Base-by-base conservation (phyloP, 2,113 vertebrate genomes). In the Sarotherodon lohbergeri region DNA sequence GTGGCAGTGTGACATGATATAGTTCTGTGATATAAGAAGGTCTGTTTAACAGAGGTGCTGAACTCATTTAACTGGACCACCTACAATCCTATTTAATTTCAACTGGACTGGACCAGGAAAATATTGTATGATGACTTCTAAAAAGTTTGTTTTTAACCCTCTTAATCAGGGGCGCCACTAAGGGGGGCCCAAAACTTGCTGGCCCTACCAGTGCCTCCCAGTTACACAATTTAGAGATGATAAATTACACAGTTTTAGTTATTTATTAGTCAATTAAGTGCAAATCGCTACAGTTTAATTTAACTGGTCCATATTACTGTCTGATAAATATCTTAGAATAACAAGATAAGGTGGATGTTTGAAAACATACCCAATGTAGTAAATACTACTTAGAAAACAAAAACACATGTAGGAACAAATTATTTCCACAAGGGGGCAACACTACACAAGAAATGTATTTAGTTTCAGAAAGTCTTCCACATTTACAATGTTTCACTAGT, bases 371-470 rank as follows among this genome's bases (percentile, higher is more conserved):
- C 36, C 6, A 41, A 13, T 41, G 34, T 22, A 41, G 34, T 41
- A 68, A 46, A 76, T 76, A 17, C 24, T 68, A 68, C 39, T 43
- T 43, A 1, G 2, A 27, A 73, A 46, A 43, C 4, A 29, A 46
- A 52, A 13, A 22, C 29, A 17, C 13, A 7, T 13, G 81, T 84
- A 87, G 7, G 89, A 55, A 55, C 22, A 10, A 5, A 39, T 5
- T 19, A 41, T 2, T 24, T 82, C 90, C 93, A 92, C 76, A 71
- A 90, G 93, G 84, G 80, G 85, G 82, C 54, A 81, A 24, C 52
- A 86, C 14, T 19, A 34, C 14, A 13, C 11, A 85, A 81, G 10
- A 43, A 39, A 85, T 82, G 14, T 17, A 4, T 57, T 71, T 14
- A 41, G 3, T 79, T 56, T 32, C 46, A 52, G 46, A 52, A 50